Percentiles rank a stretch among this genome's conserved stretches.
These are phyloP conservation scores for Plumapathes pennacea DNA, from an alignment of 92 coral and sea anemone genomes.

Conservation along the genomic window DNA sequence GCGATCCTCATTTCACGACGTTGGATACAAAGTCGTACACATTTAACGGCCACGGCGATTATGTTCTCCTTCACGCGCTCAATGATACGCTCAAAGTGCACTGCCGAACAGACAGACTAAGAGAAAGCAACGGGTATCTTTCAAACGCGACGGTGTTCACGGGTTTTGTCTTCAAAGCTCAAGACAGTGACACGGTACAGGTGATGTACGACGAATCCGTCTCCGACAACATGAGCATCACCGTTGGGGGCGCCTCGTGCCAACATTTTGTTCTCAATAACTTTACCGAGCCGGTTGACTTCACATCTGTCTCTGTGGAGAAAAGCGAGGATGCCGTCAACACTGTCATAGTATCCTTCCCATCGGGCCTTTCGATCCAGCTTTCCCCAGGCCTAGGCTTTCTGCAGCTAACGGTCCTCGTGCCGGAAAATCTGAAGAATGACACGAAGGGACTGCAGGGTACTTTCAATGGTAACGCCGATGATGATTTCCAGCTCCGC, in stretches of 20 bases:
- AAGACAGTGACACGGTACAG: slow-evolving; percentile 56
- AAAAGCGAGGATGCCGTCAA: slow-evolving; percentile 29
- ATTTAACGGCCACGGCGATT: slow-evolving; percentile 82
- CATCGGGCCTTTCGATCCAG: slow-evolving; percentile 62
- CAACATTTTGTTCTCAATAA: slow-evolving; percentile 14
- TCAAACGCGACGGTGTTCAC: slow-evolving; percentile 75
- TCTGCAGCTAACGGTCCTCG: slow-evolving; percentile 51
- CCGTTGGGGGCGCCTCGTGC: slow-evolving; percentile 15
- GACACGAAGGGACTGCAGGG: slow-evolving; percentile 74
- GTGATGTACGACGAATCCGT: slow-evolving; percentile 19
- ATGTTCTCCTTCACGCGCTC: slow-evolving; percentile 29
- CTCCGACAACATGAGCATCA: slow-evolving; percentile 49
- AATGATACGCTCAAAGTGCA: slow-evolving; percentile 49
- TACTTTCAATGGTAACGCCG: slow-evolving; percentile 46
- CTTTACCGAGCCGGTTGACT: slow-evolving; percentile 5
- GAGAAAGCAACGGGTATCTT: slow-evolving; percentile 19
- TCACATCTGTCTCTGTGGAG: slow-evolving; percentile 9
- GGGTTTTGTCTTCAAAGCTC: slow-evolving; percentile 57
- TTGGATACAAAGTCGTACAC: slow-evolving; percentile 63
- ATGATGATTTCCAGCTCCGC: slow-evolving; percentile 60
- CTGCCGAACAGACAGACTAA: slow-evolving; percentile 54
- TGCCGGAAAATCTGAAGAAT: slow-evolving; percentile 49
- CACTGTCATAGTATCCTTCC: slow-evolving; percentile 47
- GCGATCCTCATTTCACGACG: slow-evolving; percentile 80
- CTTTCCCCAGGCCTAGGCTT: slow-evolving; percentile 58